Evolutionary conservation across 2,113 vertebrate genomes (phyloP).

Genomic region (Camelus bactrianus): DNA sequence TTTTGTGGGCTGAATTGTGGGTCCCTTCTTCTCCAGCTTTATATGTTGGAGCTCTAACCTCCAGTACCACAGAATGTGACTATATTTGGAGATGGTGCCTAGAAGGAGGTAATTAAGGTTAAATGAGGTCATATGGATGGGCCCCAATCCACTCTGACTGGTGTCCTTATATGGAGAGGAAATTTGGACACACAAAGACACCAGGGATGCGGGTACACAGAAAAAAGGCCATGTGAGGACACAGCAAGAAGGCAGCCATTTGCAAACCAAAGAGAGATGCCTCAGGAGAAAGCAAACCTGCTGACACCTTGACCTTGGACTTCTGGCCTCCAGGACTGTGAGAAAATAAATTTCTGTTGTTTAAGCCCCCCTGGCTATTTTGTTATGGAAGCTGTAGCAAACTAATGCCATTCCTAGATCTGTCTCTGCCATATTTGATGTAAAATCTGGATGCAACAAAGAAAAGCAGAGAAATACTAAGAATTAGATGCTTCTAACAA

Average conservation of each 20-base stretch:
- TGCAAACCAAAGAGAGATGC: neutral
- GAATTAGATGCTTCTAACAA: neutral
- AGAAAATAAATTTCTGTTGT: neutral
- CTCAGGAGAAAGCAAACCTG: neutral
- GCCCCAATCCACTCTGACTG: neutral
- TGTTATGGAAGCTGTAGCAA: neutral
- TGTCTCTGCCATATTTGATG: conserved; percentile 31
- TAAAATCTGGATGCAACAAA: conserved; percentile 49
- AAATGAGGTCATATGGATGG: neutral
- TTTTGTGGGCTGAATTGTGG: neutral
- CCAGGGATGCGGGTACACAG: neutral
- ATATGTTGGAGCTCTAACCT: neutral
- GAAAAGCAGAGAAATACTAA: neutral
- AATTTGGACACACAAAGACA: neutral
- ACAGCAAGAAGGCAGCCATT: neutral
- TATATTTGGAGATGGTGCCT: neutral
- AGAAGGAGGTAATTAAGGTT: neutral
- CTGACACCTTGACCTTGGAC: neutral
- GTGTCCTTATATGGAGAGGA: neutral
- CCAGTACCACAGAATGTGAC: neutral
- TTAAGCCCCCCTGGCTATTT: neutral
- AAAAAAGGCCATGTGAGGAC: neutral
- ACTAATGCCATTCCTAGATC: neutral
- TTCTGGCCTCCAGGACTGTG: neutral
- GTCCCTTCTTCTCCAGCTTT: neutral